A percentile compares a stretch with the other conserved stretches of the same genome.
These are phyloP conservation scores for Pipistrellus pipistrellus DNA, from an alignment of 2,797 vertebrate genomes.

Conservation along the genomic window DNA sequence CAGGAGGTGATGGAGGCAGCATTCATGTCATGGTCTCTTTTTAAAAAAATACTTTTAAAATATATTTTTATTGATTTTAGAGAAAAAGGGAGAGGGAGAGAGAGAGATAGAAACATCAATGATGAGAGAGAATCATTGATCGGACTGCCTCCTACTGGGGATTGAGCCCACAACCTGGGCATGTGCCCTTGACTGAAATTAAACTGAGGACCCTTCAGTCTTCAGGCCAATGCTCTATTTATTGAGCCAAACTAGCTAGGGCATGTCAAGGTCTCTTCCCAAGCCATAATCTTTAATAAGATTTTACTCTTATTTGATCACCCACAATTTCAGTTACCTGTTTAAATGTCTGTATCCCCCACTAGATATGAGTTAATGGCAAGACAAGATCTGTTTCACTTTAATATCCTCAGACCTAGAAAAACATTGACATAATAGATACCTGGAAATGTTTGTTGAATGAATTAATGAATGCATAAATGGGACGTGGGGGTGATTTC, in stretches of 20 bases:
- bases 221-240: too few species aligned
- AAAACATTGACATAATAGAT: neutral
- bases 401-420: slow-evolving; percentile 5
- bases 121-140: too few species aligned
- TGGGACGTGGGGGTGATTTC: neutral
- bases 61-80: too few species aligned
- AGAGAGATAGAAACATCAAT: too few species aligned
- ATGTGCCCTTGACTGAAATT: too few species aligned
- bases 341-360: neutral
- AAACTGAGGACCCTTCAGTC: too few species aligned
- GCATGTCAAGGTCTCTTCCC: neutral
- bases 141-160: too few species aligned
- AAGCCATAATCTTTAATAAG: neutral
- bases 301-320: neutral
- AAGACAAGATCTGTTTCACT: slow-evolving; percentile 25
- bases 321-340: neutral
- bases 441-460: neutral
- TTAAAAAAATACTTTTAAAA: too few species aligned
- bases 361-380: neutral
- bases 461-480: neutral
- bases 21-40: neutral
- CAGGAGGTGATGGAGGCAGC: neutral
- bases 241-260: too few species aligned
- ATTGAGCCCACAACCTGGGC: too few species aligned
- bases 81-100: too few species aligned